Evolutionary conservation across 2,888 invertebrate species (phyloP), one percentile per base, ranked within the genome.

Genomic region (Rhopalosiphum nymphaeae): DNA sequence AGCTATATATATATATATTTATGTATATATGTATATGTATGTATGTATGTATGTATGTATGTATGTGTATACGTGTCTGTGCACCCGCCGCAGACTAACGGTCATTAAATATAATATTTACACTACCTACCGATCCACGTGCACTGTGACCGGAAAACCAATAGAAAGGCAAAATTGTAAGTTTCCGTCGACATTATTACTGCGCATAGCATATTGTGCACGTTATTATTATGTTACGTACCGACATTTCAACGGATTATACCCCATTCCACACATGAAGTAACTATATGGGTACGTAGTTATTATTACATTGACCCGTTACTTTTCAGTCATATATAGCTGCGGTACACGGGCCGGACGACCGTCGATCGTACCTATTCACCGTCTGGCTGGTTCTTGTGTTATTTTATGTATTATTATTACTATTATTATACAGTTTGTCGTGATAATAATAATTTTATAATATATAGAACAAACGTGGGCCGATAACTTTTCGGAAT

Each of bases 101-200:
- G 21, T 36, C 78, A 9, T 21, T 78, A 21, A 36, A 36, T 61
- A 78, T 78, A 78, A 78, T 78, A 78, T 78, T 78, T 78, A 78
- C 61, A 10, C 2, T 57, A 78, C 36, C 78, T 78, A 36, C 36
- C 67, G 36, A 78, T 78, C 21, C n/a, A 26, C 36, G 36, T 42
- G 36, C 21, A 78, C 21, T 36, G 78, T 36, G 78, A 78, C 78
- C 78, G 78, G 78, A 78, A 78, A 78, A 78, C 11, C 78, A 87
- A 87, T n/a, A 49, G 49, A 87, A 87, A 29, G 49, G 87, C 49
- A n/a, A 87, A 57, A 57, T 89, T 44, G 56, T 29, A 57, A 44
- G 56, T 89, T 57, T 89, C 89, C 56, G 57, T 42, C 29, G n/a
- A 78, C 78, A 36, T 78, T 78, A 78, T 78, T 78, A 78, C 78